These are phyloP conservation scores for Pentamera pediparva DNA, from an alignment of 53 echinoderm and acorn worm genomes.

Conservation along the genomic window DNA sequence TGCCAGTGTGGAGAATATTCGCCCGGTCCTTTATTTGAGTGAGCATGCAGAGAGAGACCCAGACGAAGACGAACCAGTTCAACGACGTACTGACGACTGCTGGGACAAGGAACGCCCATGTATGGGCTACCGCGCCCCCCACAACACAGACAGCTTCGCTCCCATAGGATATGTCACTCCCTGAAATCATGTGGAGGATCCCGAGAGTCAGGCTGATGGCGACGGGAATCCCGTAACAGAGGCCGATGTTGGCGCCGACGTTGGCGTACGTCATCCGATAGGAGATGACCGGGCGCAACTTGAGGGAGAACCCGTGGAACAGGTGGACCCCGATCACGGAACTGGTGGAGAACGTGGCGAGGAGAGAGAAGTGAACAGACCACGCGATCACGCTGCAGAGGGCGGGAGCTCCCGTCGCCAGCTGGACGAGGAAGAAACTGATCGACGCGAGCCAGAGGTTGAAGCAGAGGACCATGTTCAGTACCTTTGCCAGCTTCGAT, in stretches of 20 bases:
- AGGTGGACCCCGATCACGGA: neutral
- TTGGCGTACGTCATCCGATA: neutral
- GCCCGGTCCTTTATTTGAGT: neutral
- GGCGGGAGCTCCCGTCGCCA: neutral
- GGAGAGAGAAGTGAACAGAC: neutral
- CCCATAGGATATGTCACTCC: neutral
- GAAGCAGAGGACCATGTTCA: constrained; percentile 2
- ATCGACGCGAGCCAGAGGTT: neutral
- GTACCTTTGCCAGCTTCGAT: neutral
- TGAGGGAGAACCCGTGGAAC: neutral
- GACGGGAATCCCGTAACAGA: neutral
- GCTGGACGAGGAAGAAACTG: neutral
- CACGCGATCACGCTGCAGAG: neutral
- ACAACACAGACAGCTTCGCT: neutral
- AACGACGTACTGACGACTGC: neutral
- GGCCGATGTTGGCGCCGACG: neutral
- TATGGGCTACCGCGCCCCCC: neutral
- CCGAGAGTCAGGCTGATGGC: neutral
- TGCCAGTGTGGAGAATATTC: neutral
- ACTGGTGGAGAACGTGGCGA: constrained; percentile 6
- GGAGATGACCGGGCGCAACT: neutral
- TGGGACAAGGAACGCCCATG: neutral
- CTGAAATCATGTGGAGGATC: neutral
- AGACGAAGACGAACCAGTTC: neutral
- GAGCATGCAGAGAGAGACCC: neutral